Conservation (phyloP, 1,140 invertebrate genomes). For the Sinella curviseta region DNA sequence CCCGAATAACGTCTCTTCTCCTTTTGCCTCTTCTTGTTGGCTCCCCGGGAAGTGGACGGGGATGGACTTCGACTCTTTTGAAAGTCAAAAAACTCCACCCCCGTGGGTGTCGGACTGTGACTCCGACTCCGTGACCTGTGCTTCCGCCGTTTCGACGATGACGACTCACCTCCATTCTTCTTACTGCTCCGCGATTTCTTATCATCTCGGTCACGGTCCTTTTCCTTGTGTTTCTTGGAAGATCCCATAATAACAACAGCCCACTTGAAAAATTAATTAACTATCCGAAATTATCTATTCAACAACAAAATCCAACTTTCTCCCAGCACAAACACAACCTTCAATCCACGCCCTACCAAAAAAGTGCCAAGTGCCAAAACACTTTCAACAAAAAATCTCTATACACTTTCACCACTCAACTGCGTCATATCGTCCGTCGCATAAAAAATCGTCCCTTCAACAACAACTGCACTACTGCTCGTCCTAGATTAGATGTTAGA, state of each 20-base stretch:
- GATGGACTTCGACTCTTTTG: not conserved
- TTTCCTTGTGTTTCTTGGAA: slow-evolving; percentile 49
- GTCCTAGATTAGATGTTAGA: too few relatives aligned
- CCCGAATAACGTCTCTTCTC: slow-evolving; percentile 37
- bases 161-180: slow-evolving; percentile 12
- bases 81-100: not conserved
- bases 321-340: too few relatives aligned
- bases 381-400: too few relatives aligned
- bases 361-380: too few relatives aligned
- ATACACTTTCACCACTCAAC: too few relatives aligned
- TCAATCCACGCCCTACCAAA: too few relatives aligned
- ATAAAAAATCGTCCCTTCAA: too few relatives aligned
- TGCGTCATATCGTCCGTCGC: too few relatives aligned
- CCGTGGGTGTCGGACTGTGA: not conserved
- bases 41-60: not conserved
- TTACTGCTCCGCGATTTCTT: slow-evolving; percentile 11
- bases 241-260: slow-evolving; percentile 40
- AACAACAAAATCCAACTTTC: too few relatives aligned
- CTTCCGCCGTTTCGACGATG: slow-evolving; percentile 30
- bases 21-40: slow-evolving; percentile 2
- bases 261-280: not conserved
- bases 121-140: not conserved
- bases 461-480: too few relatives aligned
- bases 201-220: slow-evolving; percentile 40
- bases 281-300: too few relatives aligned